Evolutionary conservation across 2,888 invertebrate genomes (phyloP).

Genomic region (Bellardia pandia): DNA sequence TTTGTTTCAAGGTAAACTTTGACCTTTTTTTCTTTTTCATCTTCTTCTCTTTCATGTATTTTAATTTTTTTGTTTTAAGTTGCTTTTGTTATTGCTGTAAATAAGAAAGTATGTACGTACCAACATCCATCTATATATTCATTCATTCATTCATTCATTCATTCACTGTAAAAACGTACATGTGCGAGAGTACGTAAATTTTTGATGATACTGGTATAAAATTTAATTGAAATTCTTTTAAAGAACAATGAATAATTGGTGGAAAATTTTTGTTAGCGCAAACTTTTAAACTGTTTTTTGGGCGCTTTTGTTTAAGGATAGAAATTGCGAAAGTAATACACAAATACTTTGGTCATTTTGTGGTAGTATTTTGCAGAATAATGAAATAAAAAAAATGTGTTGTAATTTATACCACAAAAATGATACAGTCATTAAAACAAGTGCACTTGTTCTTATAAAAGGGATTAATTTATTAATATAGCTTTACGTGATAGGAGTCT

Average conservation of each 20-base stretch:
- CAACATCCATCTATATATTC: neutral
- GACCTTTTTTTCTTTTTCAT: neutral
- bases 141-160: neutral
- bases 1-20: slow-evolving; percentile 19
- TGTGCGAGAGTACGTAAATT: neutral
- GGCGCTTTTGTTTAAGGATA: neutral
- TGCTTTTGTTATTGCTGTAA: slow-evolving; percentile 17
- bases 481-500: no score
- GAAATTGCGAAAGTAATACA: neutral
- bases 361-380: neutral
- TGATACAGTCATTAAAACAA: neutral
- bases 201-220: neutral
- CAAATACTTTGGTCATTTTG: slow-evolving; percentile 1
- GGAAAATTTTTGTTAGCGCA: neutral
- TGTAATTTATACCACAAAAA: neutral
- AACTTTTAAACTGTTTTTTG: neutral
- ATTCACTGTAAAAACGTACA: neutral
- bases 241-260: slow-evolving; percentile 6
- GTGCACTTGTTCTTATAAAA: no score
- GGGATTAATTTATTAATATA: no score
- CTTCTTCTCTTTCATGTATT: neutral
- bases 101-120: neutral
- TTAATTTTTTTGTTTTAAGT: neutral
- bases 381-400: neutral
- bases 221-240: slow-evolving; percentile 25